Base-by-base conservation (phyloP, 2,113 vertebrate genomes). In the Sylvietta virens region DNA sequence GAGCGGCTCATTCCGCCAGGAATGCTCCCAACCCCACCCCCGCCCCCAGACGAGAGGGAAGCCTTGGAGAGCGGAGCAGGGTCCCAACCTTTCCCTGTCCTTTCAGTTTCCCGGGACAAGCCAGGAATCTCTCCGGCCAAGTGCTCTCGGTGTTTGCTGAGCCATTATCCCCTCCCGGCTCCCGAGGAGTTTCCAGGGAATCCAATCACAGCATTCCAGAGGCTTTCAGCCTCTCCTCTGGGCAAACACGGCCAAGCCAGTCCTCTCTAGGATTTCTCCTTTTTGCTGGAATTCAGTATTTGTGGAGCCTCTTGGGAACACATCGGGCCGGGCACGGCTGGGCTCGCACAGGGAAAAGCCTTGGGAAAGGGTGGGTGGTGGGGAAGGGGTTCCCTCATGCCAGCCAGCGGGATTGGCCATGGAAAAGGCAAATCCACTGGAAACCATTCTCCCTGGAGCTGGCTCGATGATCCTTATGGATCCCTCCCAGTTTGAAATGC, bases 201-300 rank as follows among this genome's bases (percentile, higher is more conserved):
- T 73, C 80, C 67, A 86, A 74, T 84, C 88, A 54, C 90, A 93
- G 79, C 54, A 97, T 97, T 95, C 91, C 95, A 81, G 54, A 67
- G 86, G 30, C 91, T 94, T 93, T 95, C 88, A 83, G 74, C 79
- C 86, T 95, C 85, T 92, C 67, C 67, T 86, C 88, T 93, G 3
- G 2, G 67, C 92, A 95, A 94, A 97, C 76, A 93, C 3, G 4
- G 44, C 79, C 82, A 80, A 54, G 57, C 71, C 70, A 51, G 48
- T 45, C 64, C 70, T 33, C 79, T 86, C n/a, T 51, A 39, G 39
- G 62, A 54, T 58, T 78, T 45, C 76, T 90, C 31, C 80, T 58
- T 77, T 57, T 50, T 7, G 39, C 74, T 42, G 58, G 54, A 79
- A 62, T 82, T 72, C 81, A 94, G 50, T 78, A 79, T 82, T 96